Base-by-base conservation (phyloP, 35 echinoderm and acorn worm genomes). In the Amphiura filiformis region DNA sequence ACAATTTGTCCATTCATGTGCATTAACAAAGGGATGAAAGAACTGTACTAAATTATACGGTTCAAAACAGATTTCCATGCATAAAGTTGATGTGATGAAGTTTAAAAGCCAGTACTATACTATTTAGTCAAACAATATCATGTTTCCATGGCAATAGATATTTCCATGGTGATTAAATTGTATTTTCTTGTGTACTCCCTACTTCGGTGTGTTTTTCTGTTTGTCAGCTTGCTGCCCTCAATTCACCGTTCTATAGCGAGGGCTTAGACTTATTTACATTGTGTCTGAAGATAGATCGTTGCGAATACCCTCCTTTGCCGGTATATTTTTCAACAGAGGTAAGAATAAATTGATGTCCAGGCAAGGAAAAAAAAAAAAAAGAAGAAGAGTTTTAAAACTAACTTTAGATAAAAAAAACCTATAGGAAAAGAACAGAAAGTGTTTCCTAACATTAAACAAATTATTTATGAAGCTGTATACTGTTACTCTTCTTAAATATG, bases 171-270 rank as follows among this genome's bases (percentile, higher is more conserved):
- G 38, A 44, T 85, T 38, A 70, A 83, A 28, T 52, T 81, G 0
- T 70, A 70, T 13, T 30, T 36, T 26, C 0, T 65, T 56, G 11
- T 65, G 83, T 70, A 37, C 26, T 37, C 36, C 20, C 33, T 85
- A 31, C 65, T 70, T 26, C 20, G 61, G 61, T 70, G 7, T 3
- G 61, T 70, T 70, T 70, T 70, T 52, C 3, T 70, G 15, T 26
- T 70, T 70, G 32, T 38, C 86, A 97, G 95, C 93, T 93, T 92
- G 95, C 95, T 79, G 95, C 95, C 35, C 76, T 97, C 1, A 84
- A 97, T 83, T 97, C 95, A 34, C 95, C 95, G 84, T 97, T 97
- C 78, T 93, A 97, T 89, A 87, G 85, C 76, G 95, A 97, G 86
- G 89, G 89, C 47, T 65, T 97, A 88, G 92, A 93, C 77, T 82